phyloP scores from a whole-genome alignment of 2,113 vertebrate species.

The Ctenodactylus gundi region DNA sequence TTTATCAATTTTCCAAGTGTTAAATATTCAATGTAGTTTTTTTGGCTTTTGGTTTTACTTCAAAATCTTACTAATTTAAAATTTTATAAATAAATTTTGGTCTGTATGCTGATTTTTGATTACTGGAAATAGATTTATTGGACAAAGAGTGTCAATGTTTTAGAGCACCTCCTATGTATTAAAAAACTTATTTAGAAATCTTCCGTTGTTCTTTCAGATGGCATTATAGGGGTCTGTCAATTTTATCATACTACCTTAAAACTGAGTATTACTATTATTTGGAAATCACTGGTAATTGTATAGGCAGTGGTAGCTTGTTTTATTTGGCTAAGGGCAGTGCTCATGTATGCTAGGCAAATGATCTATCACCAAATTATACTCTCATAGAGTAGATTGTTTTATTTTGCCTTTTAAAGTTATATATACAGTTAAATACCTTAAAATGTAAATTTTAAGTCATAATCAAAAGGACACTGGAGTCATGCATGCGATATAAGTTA shows the following conservation, averaged over 20 bases:
- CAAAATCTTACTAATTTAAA: neutral
- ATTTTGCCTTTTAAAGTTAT: neutral
- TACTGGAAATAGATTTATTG: neutral
- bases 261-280: neutral
- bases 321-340: neutral
- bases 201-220: neutral
- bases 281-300: neutral
- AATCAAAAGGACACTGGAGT: neutral
- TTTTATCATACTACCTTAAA: neutral
- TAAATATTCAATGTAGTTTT: conserved; percentile 6
- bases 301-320: neutral
- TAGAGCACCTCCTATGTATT: neutral
- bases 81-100: neutral
- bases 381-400: neutral
- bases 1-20: neutral
- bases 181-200: neutral
- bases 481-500: neutral
- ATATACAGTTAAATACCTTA: neutral
- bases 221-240: neutral
- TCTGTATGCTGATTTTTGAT: neutral
- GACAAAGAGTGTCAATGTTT: neutral
- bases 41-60: neutral
- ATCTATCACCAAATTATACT: neutral
- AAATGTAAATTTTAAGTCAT: neutral
- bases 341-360: neutral